Percentiles rank a stretch among this genome's conserved stretches.
phyloP scores from a whole-genome alignment of 1,140 invertebrate species.

The Musca domestica region DNA sequence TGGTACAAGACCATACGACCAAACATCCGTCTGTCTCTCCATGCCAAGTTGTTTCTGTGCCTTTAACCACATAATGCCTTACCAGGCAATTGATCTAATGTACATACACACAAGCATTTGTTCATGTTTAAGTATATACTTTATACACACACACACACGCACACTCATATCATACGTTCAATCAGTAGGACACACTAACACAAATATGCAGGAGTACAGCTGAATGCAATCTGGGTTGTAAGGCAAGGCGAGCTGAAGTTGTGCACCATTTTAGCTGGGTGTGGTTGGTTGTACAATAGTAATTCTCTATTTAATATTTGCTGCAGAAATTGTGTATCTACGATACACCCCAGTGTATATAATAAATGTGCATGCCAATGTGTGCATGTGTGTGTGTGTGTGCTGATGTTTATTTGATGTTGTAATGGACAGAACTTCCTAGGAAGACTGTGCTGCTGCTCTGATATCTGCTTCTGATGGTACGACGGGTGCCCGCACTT shows the following conservation, averaged over 20 bases:
- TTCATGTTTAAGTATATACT: not conserved
- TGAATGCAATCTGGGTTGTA: too few species aligned
- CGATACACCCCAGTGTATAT: not conserved
- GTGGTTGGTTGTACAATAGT: too few species aligned
- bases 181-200: too few species aligned
- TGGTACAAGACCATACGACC: too few species aligned
- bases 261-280: too few species aligned
- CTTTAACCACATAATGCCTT: not conserved
- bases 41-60: not conserved
- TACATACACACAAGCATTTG: not conserved
- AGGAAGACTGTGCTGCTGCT: slow-evolving; percentile 31
- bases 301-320: too few species aligned
- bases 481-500: slow-evolving; percentile 62
- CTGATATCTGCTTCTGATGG: slow-evolving; percentile 65
- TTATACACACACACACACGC: not conserved
- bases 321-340: too few species aligned
- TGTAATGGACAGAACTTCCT: slow-evolving; percentile 25
- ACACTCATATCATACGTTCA: too few species aligned
- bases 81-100: not conserved
- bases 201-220: too few species aligned
- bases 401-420: not conserved
- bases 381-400: too few species aligned
- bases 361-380: not conserved
- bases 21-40: too few species aligned
- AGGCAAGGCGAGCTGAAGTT: too few species aligned